Conservation (phyloP, 2,797 vertebrate genomes). For the Melanotaenia trifasciata region DNA sequence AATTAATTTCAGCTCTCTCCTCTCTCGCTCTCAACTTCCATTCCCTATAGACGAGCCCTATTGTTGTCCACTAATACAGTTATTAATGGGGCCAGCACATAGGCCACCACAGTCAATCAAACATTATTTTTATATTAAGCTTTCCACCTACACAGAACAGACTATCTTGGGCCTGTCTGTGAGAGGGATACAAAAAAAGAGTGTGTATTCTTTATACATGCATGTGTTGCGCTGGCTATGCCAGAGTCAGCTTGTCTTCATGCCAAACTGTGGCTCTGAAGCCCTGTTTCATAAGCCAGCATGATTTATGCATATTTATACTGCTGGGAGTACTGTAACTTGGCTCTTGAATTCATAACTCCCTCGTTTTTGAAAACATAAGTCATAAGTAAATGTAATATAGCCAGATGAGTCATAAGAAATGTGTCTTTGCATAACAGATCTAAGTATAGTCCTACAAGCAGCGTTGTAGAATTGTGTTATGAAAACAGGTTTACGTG, state of each 20-base stretch:
- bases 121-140: slow-evolving; percentile 58
- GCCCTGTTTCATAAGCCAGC: slow-evolving; percentile 52
- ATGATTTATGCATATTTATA: slow-evolving; percentile 38
- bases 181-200: neutral
- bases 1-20: slow-evolving; percentile 76
- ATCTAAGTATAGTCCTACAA: slow-evolving; percentile 52
- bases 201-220: neutral
- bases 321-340: slow-evolving; percentile 51
- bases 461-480: slow-evolving; percentile 43
- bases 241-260: slow-evolving; percentile 27
- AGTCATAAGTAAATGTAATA: slow-evolving; percentile 57
- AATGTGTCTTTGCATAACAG: slow-evolving; percentile 67
- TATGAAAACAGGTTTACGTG: slow-evolving; percentile 59
- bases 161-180: slow-evolving; percentile 37
- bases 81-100: slow-evolving; percentile 74
- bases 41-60: slow-evolving; percentile 64
- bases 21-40: slow-evolving; percentile 51
- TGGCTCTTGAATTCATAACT: slow-evolving; percentile 45
- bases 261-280: slow-evolving; percentile 34
- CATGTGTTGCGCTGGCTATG: slow-evolving; percentile 18
- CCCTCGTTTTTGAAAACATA: slow-evolving; percentile 55
- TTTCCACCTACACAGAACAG: slow-evolving; percentile 46
- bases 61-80: slow-evolving; percentile 78
- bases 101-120: slow-evolving; percentile 74
- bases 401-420: slow-evolving; percentile 58